Evolutionary conservation across 2,113 vertebrate genomes (phyloP).

Genomic region (Salvator merianae): DNA sequence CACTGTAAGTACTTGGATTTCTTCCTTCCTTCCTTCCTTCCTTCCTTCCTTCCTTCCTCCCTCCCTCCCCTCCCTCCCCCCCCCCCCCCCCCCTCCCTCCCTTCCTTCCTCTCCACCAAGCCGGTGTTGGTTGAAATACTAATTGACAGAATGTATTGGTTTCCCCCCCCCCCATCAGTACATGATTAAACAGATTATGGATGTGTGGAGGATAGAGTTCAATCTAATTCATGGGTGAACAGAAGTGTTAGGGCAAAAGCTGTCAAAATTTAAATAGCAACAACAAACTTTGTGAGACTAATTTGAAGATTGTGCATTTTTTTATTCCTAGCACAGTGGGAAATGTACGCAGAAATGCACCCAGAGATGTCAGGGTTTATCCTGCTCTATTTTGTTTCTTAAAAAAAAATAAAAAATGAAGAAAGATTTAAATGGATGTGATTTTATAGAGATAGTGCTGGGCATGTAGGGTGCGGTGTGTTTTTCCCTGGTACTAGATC

Average conservation of each 20-base stretch:
- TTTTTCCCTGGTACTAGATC: too few relatives aligned
- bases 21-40: too few relatives aligned
- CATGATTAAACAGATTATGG: background rate
- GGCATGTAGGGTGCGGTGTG: too few relatives aligned
- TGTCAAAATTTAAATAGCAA: background rate
- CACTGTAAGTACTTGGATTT: too few relatives aligned
- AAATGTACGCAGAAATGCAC: too few relatives aligned
- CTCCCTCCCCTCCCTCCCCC: too few relatives aligned
- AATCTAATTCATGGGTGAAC: background rate
- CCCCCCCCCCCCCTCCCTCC: too few relatives aligned
- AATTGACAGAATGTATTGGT: background rate
- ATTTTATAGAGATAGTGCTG: background rate
- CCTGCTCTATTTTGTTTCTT: background rate
- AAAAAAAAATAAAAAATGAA: too few relatives aligned
- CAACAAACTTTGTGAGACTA: background rate
- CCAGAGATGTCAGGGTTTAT: background rate
- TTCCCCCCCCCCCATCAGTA: background rate
- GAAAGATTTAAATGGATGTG: background rate
- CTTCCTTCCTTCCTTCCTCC: too few relatives aligned
- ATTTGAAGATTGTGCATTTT: background rate
- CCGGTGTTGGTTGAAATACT: background rate
- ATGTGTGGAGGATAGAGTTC: background rate
- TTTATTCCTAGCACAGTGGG: too few relatives aligned
- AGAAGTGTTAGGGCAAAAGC: background rate
- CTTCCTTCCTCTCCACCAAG: too few relatives aligned